These are phyloP conservation scores for Yponomeuta sedellus DNA, from an alignment of 2,888 invertebrate species.

Conservation along the genomic window DNA sequence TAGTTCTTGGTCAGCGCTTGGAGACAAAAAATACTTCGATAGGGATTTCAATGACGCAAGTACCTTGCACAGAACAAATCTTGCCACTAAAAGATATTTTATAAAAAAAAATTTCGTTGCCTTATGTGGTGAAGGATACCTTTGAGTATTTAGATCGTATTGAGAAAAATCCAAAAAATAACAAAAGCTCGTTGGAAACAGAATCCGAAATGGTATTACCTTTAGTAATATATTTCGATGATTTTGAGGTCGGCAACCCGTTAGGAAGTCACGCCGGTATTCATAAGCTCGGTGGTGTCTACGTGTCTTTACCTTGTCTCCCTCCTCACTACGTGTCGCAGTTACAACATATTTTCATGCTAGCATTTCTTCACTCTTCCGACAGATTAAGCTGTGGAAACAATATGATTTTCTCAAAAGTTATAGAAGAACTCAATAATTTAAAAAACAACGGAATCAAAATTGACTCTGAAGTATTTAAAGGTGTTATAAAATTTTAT, in stretches of 20 bases:
- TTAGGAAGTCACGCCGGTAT: constrained; percentile 16
- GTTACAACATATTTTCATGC: constrained; percentile 8
- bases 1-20: constrained; percentile 15
- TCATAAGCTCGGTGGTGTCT: constrained; percentile 15
- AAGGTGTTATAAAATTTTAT: constrained; percentile 16
- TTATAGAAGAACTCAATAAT: constrained; percentile 18
- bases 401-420: constrained; percentile 14
- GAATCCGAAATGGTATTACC: not conserved
- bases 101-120: too few relatives aligned
- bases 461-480: not conserved
- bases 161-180: too few relatives aligned
- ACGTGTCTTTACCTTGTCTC: constrained; percentile 9
- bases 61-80: too few relatives aligned
- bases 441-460: constrained; percentile 1
- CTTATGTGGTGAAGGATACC: too few relatives aligned
- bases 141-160: too few relatives aligned
- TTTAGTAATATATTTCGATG: constrained; percentile 10
- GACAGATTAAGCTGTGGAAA: constrained; percentile 17
- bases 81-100: too few relatives aligned
- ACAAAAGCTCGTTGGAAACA: too few relatives aligned
- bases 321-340: constrained; percentile 10
- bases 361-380: constrained; percentile 17
- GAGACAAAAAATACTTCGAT: constrained; percentile 11
- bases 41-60: not conserved
- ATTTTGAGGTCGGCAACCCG: constrained; percentile 14